Evolutionary conservation across 2,113 vertebrate species (phyloP), one percentile per base, ranked within the genome.

Genomic region (Sardina pilchardus): DNA sequence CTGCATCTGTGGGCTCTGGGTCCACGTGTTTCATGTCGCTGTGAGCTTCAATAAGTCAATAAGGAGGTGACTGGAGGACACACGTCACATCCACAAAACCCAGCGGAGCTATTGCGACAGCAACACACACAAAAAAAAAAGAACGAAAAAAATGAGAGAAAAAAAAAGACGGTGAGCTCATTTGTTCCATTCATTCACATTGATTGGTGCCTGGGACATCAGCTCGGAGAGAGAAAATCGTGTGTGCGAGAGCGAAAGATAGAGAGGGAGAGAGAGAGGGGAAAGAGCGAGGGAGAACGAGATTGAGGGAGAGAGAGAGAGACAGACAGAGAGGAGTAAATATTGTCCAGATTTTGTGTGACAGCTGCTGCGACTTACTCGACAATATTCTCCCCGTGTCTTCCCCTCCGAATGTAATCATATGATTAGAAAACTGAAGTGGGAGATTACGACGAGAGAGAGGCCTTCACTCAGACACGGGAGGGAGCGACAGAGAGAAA

Each of bases 321-420:
- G 63, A 71, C 63, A 71, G 63, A 34, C 8, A 34, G 63, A 34
- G 63, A 34, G 63, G 34, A 36, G 71, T 78, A 78, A 81, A 59
- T 83, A 59, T 82, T 78, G 81, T 81, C 44, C 50, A 81, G 24
- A 43, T 85, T 86, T 81, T 67, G 44, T 89, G 90, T 92, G 91
- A 93, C 91, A 92, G 89, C 86, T 87, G 88, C 91, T 90, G 89
- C 87, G 92, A 86, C 75, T 91, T 90, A 92, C 92, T 91, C 91
- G 85, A 90, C 89, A 86, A 89, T 90, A 88, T 83, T 86, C 71
- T 85, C 81, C 47, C 71, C 80, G 81, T 86, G 83, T 88, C 91
- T 92, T 90, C 93, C 93, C 92, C 93, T 93, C 87, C 88, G 91
- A 92, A 91, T 82, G 89, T 94, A 93, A 94, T 94, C 92, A 93